Conservation (phyloP, 2,113 vertebrate species). For the Cyrtonyx montezumae region DNA sequence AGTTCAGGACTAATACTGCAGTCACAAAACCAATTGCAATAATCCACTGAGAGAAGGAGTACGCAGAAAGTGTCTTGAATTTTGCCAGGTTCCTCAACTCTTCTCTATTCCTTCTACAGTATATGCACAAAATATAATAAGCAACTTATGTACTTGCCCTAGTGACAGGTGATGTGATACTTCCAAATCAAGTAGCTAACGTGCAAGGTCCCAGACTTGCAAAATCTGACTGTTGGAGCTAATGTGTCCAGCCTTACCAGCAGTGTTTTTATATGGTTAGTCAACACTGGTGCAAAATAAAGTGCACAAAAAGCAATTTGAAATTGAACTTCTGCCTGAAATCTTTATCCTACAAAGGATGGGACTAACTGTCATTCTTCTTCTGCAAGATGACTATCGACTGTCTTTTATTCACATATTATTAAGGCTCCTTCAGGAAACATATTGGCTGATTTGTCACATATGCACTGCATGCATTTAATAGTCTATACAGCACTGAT, state of each 20-base stretch:
- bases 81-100: not conserved
- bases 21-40: not conserved
- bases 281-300: not conserved
- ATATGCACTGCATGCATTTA: not conserved
- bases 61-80: not conserved
- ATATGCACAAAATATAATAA: not conserved
- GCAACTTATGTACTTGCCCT: not conserved
- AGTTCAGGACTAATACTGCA: not conserved
- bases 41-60: not conserved
- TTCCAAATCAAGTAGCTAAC: not conserved
- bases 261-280: not conserved
- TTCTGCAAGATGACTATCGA: not conserved
- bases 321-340: not conserved
- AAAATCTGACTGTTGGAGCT: not conserved
- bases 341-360: not conserved
- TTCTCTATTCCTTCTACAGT: not conserved
- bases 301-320: not conserved
- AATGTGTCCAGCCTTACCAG: not conserved
- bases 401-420: not conserved
- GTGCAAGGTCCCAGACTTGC: not conserved
- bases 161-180: not conserved
- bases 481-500: not conserved
- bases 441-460: not conserved
- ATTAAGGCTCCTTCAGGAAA: not conserved
- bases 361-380: not conserved